Evolutionary conservation across 2,888 invertebrate species (phyloP).

Genomic region (Baronia brevicornis): DNA sequence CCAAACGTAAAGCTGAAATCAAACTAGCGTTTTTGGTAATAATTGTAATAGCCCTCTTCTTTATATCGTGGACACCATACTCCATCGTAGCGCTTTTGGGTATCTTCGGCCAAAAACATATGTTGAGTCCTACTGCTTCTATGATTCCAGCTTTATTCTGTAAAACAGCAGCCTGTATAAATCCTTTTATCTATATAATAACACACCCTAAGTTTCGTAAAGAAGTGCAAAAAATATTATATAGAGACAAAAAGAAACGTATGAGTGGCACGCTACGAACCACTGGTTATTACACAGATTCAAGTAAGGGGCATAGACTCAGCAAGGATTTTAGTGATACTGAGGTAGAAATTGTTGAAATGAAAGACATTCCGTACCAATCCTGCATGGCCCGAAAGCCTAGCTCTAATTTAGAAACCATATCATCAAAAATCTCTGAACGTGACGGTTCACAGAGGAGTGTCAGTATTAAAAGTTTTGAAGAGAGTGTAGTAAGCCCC

Average conservation of each 20-base stretch:
- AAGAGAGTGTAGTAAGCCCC: constrained; percentile 51
- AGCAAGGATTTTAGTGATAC: constrained; percentile 64
- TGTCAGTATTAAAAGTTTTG: constrained; percentile 55
- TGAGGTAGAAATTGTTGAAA: constrained; percentile 71
- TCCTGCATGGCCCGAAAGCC: constrained; percentile 24
- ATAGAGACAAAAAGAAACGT: constrained; percentile 50
- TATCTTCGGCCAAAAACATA: constrained; percentile 77
- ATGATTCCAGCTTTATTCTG: constrained; percentile 88
- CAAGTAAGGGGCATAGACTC: constrained; percentile 42
- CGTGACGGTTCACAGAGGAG: constrained; percentile 45
- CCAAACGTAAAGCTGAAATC: constrained; percentile 81
- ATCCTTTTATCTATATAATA: constrained; percentile 87
- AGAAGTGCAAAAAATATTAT: constrained; percentile 71
- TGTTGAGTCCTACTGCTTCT: constrained; percentile 81
- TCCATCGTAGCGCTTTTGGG: constrained; percentile 84
- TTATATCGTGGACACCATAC: constrained; percentile 89
- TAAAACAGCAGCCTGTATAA: constrained; percentile 87
- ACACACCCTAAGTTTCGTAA: constrained; percentile 85
- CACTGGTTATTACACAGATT: constrained; percentile 45
- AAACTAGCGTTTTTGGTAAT: constrained; percentile 82
- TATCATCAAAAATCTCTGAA: constrained; percentile 47
- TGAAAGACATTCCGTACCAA: constrained; percentile 64
- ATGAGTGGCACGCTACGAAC: constrained; percentile 56
- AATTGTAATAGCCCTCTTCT: constrained; percentile 82
- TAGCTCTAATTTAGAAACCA: constrained; percentile 35